phyloP scores from a whole-genome alignment of 2,888 invertebrate species.

The Pristionchus exspectatus region DNA sequence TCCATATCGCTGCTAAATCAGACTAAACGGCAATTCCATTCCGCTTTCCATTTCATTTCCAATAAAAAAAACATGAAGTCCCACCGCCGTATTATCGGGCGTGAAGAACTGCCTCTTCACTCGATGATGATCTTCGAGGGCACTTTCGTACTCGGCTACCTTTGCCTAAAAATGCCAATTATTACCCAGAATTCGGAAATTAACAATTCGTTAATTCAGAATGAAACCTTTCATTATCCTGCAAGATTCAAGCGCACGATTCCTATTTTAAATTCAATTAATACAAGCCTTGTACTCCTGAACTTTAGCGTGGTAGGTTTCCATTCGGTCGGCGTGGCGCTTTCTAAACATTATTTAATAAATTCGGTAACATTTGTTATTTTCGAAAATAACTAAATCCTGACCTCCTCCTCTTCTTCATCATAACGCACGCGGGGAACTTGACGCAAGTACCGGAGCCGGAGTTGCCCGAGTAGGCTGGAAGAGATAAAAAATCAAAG shows the following conservation, averaged over 20 bases:
- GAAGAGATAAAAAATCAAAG: not conserved
- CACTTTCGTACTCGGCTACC: conserved; percentile 41
- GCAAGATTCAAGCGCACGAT: not conserved
- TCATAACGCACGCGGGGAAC: conserved; percentile 74
- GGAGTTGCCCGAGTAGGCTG: conserved; percentile 54
- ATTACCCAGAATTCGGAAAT: too few relatives aligned
- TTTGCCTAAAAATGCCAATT: not conserved
- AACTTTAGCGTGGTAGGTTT: conserved; percentile 66
- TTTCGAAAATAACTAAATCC: not conserved
- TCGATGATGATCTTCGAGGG: conserved; percentile 65
- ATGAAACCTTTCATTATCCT: too few relatives aligned
- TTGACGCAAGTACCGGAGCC: conserved; percentile 68
- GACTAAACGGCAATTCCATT: too few relatives aligned
- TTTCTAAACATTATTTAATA: conserved; percentile 58
- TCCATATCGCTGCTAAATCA: not conserved
- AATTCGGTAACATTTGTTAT: not conserved
- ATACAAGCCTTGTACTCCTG: conserved; percentile 45
- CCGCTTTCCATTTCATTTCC: too few relatives aligned
- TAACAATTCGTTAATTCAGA: too few relatives aligned
- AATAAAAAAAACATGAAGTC: not conserved
- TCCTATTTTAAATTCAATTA: too few relatives aligned
- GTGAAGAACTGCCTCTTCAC: conserved; percentile 74
- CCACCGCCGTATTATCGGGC: conserved; percentile 63
- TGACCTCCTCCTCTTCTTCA: conserved; percentile 67
- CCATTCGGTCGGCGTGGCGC: conserved; percentile 67